Conservation (phyloP, 2,113 vertebrate genomes). For the Sceloporus tristichus region DNA sequence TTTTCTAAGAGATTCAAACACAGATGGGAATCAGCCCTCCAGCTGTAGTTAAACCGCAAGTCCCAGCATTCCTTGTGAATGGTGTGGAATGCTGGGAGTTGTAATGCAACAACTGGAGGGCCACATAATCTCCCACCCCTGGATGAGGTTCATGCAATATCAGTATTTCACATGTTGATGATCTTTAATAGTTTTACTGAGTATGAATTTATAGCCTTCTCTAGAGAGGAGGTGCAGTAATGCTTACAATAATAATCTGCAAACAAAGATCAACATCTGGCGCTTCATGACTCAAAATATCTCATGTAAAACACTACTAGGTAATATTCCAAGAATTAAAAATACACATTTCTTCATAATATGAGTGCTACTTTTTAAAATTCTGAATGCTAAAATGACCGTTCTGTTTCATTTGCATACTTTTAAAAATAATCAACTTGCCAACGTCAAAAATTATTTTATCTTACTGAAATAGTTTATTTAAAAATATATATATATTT, state of each 20-base stretch:
- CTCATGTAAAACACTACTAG: neutral
- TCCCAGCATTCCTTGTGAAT: too few species aligned
- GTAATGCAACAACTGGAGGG: too few species aligned
- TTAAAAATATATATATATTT: conserved; percentile 82
- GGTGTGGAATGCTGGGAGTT: too few species aligned
- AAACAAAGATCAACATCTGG: neutral
- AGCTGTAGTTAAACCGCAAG: too few species aligned
- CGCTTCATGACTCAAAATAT: neutral
- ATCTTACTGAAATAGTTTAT: conserved; percentile 85
- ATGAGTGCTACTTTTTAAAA: neutral
- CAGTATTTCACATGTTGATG: neutral
- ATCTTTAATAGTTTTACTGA: neutral
- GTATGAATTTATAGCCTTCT: neutral
- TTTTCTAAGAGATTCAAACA: neutral
- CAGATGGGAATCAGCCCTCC: too few species aligned
- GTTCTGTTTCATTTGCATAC: conserved; percentile 43
- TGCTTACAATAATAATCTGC: neutral
- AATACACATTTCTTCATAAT: neutral
- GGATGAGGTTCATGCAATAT: neutral
- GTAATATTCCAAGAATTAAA: neutral
- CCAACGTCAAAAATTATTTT: conserved; percentile 79
- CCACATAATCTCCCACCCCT: too few species aligned
- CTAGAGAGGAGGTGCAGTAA: neutral
- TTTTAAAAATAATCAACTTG: conserved; percentile 72
- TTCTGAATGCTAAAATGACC: neutral